Evolutionary conservation across 2,113 vertebrate species (phyloP).

Genomic region (Aythya baeri): DNA sequence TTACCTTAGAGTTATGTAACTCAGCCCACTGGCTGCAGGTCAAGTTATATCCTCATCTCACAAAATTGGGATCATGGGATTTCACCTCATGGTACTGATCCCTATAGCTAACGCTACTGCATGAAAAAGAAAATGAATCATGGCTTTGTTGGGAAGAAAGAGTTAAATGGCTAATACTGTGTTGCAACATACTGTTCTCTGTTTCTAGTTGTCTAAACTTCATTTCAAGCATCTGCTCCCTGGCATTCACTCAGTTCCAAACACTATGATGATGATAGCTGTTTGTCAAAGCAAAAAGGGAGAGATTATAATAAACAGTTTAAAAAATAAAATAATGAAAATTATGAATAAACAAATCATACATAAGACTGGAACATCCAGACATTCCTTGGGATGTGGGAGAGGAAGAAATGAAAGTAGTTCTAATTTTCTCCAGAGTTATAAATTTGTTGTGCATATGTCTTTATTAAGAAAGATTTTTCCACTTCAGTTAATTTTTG

Average conservation of each 20-base stretch:
- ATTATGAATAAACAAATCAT: constrained; percentile 44
- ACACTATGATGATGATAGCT: constrained; percentile 41
- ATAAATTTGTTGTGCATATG: not conserved
- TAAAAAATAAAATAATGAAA: constrained; percentile 22
- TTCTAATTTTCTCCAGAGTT: constrained; percentile 5
- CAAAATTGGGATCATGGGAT: not conserved
- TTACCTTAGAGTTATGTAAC: not conserved
- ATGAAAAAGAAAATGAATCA: not conserved
- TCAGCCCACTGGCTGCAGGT: not conserved
- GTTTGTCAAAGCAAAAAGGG: constrained; percentile 59
- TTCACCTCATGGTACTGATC: not conserved
- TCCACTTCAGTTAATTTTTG: not conserved
- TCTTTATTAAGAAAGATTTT: not conserved
- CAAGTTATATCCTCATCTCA: not conserved
- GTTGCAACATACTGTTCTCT: not conserved
- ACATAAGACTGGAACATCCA: constrained; percentile 17
- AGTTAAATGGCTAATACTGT: not conserved
- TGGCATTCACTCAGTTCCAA: constrained; percentile 34
- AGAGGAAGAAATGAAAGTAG: not conserved
- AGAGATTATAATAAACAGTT: constrained; percentile 17
- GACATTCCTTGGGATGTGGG: not conserved
- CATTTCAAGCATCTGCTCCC: constrained; percentile 43
- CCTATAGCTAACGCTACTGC: not conserved
- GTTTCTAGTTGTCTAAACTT: constrained; percentile 30
- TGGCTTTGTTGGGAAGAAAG: not conserved